Evolutionary conservation across 2,888 invertebrate genomes (phyloP), one percentile per base, ranked within the genome.

Genomic region (Epicampocera succincta): DNA sequence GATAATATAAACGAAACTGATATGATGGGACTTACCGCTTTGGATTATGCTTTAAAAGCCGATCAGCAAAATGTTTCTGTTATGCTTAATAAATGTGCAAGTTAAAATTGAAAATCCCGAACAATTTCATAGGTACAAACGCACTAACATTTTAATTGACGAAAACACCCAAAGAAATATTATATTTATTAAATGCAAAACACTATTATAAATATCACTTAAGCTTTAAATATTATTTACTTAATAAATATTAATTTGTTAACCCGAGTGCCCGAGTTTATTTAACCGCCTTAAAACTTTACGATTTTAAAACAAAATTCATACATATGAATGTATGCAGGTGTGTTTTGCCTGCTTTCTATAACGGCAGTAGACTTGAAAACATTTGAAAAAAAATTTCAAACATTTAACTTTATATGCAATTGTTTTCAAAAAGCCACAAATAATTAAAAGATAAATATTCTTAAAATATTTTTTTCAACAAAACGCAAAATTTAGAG

Each of bases 21-120:
- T 85, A 88, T 93, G 54, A 86, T 94, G 0, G 93, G 93, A 0
- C 87, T 92, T 50, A 93, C 93, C 0, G 92, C 95, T 0, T 80
- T 90, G 2, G 93, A 94, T 71, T 93, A 93, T 83, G 94, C 94
- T 0, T 83, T 87, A 12, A 86, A 86, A 4, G 85, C 82, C 3
- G 85, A 83, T 0, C 85, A 88, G 46, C 50, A 84, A 2, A 71
- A 77, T 38, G 77, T 87, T 46, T 71, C 85, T 2, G 75, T 84
- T 33, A 15, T 87, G 40, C 69, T 90, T 1, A 83, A 68, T 25
- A 75, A 56, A 29, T 74, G 69, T 63, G 11, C 44, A 8, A 13
- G 13, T 2, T 25, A 65, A 3, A 8, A 8, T 33, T 33, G 9
- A 33, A 5, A 8, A 8, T 33, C 8, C 33, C n/a, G 25, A 58